Evolutionary conservation across 2,797 vertebrate species (phyloP).

Genomic region (Neosilurus hyrtlii): DNA sequence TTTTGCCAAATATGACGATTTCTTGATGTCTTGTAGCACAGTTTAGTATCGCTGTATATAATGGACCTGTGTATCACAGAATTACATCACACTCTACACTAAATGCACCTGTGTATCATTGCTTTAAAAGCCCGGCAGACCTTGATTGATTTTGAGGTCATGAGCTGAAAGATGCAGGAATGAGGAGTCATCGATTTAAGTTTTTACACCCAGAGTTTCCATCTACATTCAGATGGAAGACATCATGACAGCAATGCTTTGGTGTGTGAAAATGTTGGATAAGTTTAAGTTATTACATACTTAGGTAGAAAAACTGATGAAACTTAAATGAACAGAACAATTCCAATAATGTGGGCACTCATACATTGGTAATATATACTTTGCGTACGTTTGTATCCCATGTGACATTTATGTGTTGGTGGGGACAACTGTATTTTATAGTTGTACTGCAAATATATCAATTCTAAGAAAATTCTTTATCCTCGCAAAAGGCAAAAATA

Average conservation of each 20-base stretch:
- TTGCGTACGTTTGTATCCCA: background rate
- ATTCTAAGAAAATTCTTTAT: background rate
- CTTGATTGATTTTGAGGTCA: slow-evolving; percentile 26
- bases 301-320: background rate
- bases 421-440: background rate
- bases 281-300: background rate
- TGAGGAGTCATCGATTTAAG: slow-evolving; percentile 21
- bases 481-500: background rate
- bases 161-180: slow-evolving; percentile 6
- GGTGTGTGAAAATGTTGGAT: background rate
- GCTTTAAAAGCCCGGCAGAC: background rate
- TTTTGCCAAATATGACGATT: background rate
- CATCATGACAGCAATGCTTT: slow-evolving; percentile 9
- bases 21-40: background rate
- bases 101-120: background rate
- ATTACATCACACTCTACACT: background rate
- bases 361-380: background rate
- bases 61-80: background rate
- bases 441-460: background rate
- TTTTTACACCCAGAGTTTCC: slow-evolving; percentile 25
- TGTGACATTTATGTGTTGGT: background rate
- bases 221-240: background rate
- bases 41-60: background rate
- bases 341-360: background rate
- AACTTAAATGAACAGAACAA: background rate